Evolutionary conservation across 2,888 invertebrate genomes (phyloP), one percentile per base, ranked within the genome.

Genomic region (Pterostichus niger): DNA sequence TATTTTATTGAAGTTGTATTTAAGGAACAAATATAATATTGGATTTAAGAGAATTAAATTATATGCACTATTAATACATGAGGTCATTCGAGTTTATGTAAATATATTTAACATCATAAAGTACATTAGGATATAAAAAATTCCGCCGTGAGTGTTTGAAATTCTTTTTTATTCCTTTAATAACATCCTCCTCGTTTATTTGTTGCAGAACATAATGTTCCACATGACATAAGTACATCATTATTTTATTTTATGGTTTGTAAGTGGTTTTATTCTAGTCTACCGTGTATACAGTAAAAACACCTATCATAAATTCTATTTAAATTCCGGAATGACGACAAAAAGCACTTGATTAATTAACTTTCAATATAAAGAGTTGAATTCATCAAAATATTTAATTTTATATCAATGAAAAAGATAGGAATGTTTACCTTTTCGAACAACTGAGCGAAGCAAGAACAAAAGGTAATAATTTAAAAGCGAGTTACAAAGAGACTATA

Each of bases 241-340:
- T 64, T 31, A 64, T 64, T 64, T 64, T 35, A 64, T 64, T 64
- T 64, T 64, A 64, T 40, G 64, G 64, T 64, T 40, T 64, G 64
- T 64, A 64, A 11, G 31, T 64, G 7, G n/a, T 64, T 64, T 64
- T 64, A 64, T 64, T 64, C 33, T 64, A 64, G 33, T 64, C 33
- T 35, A 33, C 31, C 64, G 33, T 35, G 64, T 35, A 59, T 17
- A 59, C 31, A 35, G 31, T 13, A 7, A 7, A 33, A 64, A 59
- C 31, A 31, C 59, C 31, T n/a, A n/a, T 64, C 64, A 64, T 64
- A 64, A 64, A 64, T 64, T 64, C n/a, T 31, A 13, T 64, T 64
- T 64, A 64, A 35, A 33, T 6, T 64, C 35, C 33, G 7, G 31
- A 64, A 13, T 35, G 33, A 64, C n/a, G 33, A 31, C 33, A 33